These are phyloP conservation scores for Terrapene triunguis DNA, from an alignment of 2,113 vertebrate genomes.

Conservation along the genomic window DNA sequence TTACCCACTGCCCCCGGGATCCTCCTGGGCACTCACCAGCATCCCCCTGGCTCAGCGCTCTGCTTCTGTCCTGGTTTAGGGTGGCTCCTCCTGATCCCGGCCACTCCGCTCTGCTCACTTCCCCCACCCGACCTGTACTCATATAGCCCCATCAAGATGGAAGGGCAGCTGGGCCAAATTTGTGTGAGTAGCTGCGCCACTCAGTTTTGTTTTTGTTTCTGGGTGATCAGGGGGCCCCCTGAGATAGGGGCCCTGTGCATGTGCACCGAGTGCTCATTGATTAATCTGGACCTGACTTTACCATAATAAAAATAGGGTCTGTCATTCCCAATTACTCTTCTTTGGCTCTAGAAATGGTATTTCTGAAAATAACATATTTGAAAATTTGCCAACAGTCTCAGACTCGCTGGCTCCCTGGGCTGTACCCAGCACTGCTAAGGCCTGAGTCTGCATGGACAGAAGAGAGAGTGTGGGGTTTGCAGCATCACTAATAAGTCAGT, in stretches of 20 bases:
- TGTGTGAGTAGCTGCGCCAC: not conserved
- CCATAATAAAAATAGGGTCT: not conserved
- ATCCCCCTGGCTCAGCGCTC: not conserved
- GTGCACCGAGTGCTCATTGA: not conserved
- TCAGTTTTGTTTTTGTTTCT: not conserved
- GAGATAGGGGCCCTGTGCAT: not conserved
- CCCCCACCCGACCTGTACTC: not conserved
- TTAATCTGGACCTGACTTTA: not conserved
- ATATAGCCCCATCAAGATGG: not conserved
- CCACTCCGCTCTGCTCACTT: not conserved
- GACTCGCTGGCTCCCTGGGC: not conserved
- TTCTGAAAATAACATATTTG: not conserved
- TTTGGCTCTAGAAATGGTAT: not conserved
- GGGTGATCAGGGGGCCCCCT: too few relatives aligned
- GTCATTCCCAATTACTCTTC: not conserved
- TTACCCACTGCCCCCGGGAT: too few relatives aligned
- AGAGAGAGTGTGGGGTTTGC: not conserved
- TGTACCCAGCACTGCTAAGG: not conserved
- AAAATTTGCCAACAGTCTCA: not conserved
- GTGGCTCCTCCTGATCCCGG: not conserved
- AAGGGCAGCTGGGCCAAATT: not conserved
- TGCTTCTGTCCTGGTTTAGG: not conserved
- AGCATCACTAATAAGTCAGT: not conserved
- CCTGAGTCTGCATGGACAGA: not conserved
- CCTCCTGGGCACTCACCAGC: too few relatives aligned